phyloP scores from a whole-genome alignment of 1,140 invertebrate species.

The Phortica variegata region DNA sequence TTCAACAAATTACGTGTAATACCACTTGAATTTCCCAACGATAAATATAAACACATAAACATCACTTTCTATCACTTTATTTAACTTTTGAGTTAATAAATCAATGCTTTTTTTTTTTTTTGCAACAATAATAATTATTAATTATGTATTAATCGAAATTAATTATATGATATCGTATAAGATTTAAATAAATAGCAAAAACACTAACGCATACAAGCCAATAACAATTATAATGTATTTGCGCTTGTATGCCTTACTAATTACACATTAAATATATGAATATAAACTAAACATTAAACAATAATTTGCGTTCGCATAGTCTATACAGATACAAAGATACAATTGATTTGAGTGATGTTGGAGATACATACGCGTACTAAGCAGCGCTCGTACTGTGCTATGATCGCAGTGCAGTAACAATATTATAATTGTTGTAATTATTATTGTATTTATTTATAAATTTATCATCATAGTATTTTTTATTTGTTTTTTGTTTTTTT shows the following conservation, averaged over 20 bases:
- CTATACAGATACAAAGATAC: too few species aligned
- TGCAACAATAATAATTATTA: slow-evolving; percentile 17
- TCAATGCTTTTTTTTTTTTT: slow-evolving; percentile 15
- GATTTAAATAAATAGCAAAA: slow-evolving; percentile 24
- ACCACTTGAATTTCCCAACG: too few species aligned
- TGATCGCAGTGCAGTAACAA: slow-evolving; percentile 6
- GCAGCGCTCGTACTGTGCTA: slow-evolving; percentile 28
- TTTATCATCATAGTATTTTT: too few species aligned
- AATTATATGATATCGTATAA: slow-evolving; percentile 13
- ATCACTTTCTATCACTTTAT: slow-evolving; percentile 43
- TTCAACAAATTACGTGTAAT: slow-evolving; percentile 2
- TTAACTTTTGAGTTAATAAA: slow-evolving; percentile 44
- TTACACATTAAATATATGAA: slow-evolving; percentile 11
- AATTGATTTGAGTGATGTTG: too few species aligned
- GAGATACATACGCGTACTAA: slow-evolving; percentile 20
- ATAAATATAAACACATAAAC: slow-evolving; percentile 9
- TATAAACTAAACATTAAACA: slow-evolving; percentile 16
- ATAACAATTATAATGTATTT: slow-evolving; percentile 24
- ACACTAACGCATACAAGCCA: slow-evolving; percentile 32
- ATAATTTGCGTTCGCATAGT: too few species aligned
- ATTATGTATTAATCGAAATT: neutral
- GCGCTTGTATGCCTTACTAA: slow-evolving; percentile 25
- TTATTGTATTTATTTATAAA: slow-evolving; percentile 5
- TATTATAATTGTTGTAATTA: slow-evolving; percentile 27
- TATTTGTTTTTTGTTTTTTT: slow-evolving; percentile 17